A percentile compares a stretch with the other conserved stretches of the same genome.
Conservation (phyloP, 1,140 invertebrate species). For the Eumeta japonica region DNA sequence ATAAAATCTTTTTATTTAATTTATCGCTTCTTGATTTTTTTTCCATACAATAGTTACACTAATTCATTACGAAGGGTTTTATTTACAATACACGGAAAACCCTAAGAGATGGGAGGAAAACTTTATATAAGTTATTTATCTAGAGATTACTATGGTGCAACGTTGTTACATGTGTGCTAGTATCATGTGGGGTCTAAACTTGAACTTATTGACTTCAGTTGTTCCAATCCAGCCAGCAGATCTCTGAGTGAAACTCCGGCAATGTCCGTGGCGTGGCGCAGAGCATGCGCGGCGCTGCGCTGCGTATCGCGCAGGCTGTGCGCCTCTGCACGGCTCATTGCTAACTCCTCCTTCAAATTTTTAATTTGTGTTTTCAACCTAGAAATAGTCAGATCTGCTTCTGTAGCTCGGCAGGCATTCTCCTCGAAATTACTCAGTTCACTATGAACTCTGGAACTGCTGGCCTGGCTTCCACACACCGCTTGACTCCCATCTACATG, state of each 20-base stretch:
- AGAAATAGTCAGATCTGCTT: constrained; percentile 23
- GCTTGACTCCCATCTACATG: constrained; percentile 12
- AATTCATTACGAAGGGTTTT: too few relatives aligned
- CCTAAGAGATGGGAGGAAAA: too few relatives aligned
- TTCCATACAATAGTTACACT: too few relatives aligned
- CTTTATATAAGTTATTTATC: too few relatives aligned
- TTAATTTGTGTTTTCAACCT: constrained; percentile 38
- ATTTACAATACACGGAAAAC: too few relatives aligned
- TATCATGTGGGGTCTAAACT: constrained; percentile 42
- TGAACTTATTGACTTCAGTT: constrained; percentile 31
- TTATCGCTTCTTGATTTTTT: too few relatives aligned
- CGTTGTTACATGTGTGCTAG: too few relatives aligned
- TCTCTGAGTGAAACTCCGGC: constrained; percentile 46
- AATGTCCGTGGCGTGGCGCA: constrained; percentile 28
- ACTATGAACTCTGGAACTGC: not conserved
- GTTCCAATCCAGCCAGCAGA: constrained; percentile 40
- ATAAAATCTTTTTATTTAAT: too few relatives aligned
- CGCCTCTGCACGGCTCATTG: constrained; percentile 18
- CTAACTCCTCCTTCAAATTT: constrained; percentile 38
- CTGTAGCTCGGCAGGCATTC: constrained; percentile 15
- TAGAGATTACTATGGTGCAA: too few relatives aligned
- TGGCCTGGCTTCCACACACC: constrained; percentile 8
- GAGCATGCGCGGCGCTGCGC: constrained; percentile 21
- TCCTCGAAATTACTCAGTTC: not conserved
- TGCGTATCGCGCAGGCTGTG: constrained; percentile 20